Conservation (phyloP, 2,888 invertebrate genomes). For the Amblyjoppa fuscipennis region DNA sequence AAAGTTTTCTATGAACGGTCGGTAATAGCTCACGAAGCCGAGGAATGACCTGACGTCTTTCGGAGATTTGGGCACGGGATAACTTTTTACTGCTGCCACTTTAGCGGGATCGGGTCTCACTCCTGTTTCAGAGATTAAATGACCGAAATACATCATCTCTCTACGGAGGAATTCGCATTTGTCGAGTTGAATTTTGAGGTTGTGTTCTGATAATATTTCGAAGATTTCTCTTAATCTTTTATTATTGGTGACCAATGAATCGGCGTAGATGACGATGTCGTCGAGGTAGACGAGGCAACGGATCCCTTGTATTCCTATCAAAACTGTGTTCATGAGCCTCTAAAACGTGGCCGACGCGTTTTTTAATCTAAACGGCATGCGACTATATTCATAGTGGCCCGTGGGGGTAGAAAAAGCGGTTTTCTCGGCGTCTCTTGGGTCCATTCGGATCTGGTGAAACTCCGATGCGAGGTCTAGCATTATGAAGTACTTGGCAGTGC, state of each 20-base stretch:
- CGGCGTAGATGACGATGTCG: too few relatives aligned
- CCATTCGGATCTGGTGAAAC: constrained; percentile 78
- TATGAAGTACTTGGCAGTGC: constrained; percentile 68
- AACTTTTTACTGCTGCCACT: constrained; percentile 63
- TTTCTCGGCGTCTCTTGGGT: constrained; percentile 64
- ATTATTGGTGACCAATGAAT: constrained; percentile 72
- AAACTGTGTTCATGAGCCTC: constrained; percentile 75
- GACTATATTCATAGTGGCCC: constrained; percentile 73
- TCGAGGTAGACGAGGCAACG: constrained; percentile 80
- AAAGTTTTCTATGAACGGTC: constrained; percentile 78
- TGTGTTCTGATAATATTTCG: constrained; percentile 67
- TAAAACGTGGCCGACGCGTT: too few relatives aligned
- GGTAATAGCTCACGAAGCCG: constrained; percentile 78
- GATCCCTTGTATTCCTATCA: constrained; percentile 73
- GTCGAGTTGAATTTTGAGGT: constrained; percentile 74
- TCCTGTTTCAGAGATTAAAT: constrained; percentile 72
- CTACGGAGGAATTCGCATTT: constrained; percentile 76
- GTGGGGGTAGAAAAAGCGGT: too few relatives aligned
- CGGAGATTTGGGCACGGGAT: constrained; percentile 63
- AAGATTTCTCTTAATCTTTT: constrained; percentile 68
- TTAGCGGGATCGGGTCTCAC: constrained; percentile 72
- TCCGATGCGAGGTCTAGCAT: constrained; percentile 74
- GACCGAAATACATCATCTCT: constrained; percentile 75
- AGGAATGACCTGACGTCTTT: constrained; percentile 75
- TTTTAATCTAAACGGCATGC: too few relatives aligned